Percentiles rank a stretch among this genome's conserved stretches.
Evolutionary conservation across 2,113 vertebrate species (phyloP).

Genomic region (Cololabis saira): DNA sequence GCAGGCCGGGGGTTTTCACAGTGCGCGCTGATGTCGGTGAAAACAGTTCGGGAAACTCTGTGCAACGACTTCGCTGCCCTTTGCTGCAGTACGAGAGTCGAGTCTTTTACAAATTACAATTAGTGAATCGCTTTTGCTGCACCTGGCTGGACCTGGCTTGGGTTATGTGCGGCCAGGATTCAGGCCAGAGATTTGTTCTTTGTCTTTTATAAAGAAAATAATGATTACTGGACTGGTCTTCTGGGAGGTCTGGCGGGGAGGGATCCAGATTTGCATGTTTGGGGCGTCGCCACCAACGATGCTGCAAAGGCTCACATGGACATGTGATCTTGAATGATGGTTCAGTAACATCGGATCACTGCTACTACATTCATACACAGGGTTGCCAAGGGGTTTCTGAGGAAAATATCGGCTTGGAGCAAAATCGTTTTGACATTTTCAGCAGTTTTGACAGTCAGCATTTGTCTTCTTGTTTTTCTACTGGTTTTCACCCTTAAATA

Average conservation of each 20-base stretch:
- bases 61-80: slow-evolving; percentile 58
- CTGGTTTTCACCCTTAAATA: not conserved
- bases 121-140: slow-evolving; percentile 27
- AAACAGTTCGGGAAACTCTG: slow-evolving; percentile 56
- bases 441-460: not conserved
- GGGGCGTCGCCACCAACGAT: slow-evolving; percentile 30
- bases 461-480: not conserved
- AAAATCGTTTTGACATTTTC: not conserved
- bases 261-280: slow-evolving; percentile 23
- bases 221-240: slow-evolving; percentile 53
- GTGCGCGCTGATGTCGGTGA: slow-evolving; percentile 41
- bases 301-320: slow-evolving; percentile 12
- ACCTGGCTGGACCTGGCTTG: slow-evolving; percentile 37
- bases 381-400: too few species aligned
- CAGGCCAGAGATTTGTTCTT: slow-evolving; percentile 53
- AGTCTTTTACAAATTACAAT: slow-evolving; percentile 44
- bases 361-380: too few species aligned
- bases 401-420: not conserved
- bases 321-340: slow-evolving; percentile 13
- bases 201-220: slow-evolving; percentile 66
- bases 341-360: too few species aligned
- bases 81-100: slow-evolving; percentile 31
- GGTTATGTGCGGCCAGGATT: slow-evolving; percentile 42
- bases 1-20: slow-evolving; percentile 28
- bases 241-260: slow-evolving; percentile 70